These are phyloP conservation scores for Clinocottus analis DNA, from an alignment of 2,113 vertebrate species.

Conservation along the genomic window DNA sequence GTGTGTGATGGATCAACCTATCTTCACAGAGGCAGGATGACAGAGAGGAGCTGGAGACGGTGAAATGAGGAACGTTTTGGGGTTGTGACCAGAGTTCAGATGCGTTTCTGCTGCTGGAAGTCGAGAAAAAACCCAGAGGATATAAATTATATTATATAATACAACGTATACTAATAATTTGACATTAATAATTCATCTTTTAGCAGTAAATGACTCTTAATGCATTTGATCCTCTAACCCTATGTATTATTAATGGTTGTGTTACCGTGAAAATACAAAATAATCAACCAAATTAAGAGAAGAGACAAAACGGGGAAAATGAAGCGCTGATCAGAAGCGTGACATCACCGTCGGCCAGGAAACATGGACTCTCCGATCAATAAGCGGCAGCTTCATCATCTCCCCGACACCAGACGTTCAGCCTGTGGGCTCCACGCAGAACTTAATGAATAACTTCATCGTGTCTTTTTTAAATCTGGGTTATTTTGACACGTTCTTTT, in stretches of 20 bases:
- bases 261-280: background rate
- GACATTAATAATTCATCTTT: background rate
- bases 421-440: background rate
- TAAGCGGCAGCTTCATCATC: background rate
- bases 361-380: background rate
- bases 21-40: conserved; percentile 69
- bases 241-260: background rate
- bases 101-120: conserved; percentile 37
- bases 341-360: background rate
- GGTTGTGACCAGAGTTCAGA: conserved; percentile 61
- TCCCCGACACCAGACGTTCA: background rate
- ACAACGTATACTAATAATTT: background rate
- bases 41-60: conserved; percentile 60
- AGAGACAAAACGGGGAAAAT: conserved; percentile 5
- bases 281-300: background rate
- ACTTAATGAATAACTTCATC: background rate
- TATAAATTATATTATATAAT: no score
- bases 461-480: background rate
- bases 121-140: no score
- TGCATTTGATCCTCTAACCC: background rate
- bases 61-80: conserved; percentile 63
- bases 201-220: background rate
- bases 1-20: conserved; percentile 73
- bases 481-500: no score
- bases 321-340: background rate